A percentile compares a stretch with the other conserved stretches of the same genome.
These are phyloP conservation scores for Borostomias antarcticus DNA, from an alignment of 2,797 vertebrate genomes.

Conservation along the genomic window DNA sequence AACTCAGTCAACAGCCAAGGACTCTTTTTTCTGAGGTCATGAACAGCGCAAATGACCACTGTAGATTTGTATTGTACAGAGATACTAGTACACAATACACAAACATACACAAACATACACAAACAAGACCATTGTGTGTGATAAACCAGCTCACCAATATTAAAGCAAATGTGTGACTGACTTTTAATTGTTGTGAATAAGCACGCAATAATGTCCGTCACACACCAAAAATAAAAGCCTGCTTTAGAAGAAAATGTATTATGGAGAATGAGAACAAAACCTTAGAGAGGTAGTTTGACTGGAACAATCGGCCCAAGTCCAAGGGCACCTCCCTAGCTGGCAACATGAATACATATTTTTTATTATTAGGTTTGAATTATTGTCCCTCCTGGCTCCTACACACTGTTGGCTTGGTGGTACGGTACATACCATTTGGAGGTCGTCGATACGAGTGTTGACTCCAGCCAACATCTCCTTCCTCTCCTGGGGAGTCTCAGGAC, in stretches of 20 bases:
- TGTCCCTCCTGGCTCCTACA: too few species aligned
- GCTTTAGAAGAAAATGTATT: conserved; percentile 20
- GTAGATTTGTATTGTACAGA: conserved; percentile 41
- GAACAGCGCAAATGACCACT: conserved; percentile 35
- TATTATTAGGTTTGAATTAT: neutral
- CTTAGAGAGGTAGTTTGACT: neutral
- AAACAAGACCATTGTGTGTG: conserved; percentile 29
- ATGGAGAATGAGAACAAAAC: conserved; percentile 2
- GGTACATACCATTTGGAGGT: conserved; percentile 91
- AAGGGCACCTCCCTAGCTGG: conserved; percentile 1
- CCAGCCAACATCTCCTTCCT: conserved; percentile 98
- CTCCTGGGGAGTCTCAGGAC: conserved; percentile 95
- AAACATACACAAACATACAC: conserved; percentile 14
- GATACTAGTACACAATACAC: too few species aligned
- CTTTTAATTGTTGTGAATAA: conserved; percentile 23
- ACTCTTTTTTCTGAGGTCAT: too few species aligned
- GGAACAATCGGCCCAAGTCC: conserved; percentile 25
- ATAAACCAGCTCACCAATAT: conserved; percentile 6
- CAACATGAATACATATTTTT: neutral
- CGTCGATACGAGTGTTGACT: conserved; percentile 96
- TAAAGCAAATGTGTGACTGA: conserved; percentile 13
- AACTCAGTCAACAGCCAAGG: too few species aligned
- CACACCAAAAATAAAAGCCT: conserved; percentile 26
- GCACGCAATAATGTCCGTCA: conserved; percentile 30
- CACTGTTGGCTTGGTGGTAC: neutral